Conservation (phyloP, 2,888 invertebrate genomes). For the Ferrisia virgata region DNA sequence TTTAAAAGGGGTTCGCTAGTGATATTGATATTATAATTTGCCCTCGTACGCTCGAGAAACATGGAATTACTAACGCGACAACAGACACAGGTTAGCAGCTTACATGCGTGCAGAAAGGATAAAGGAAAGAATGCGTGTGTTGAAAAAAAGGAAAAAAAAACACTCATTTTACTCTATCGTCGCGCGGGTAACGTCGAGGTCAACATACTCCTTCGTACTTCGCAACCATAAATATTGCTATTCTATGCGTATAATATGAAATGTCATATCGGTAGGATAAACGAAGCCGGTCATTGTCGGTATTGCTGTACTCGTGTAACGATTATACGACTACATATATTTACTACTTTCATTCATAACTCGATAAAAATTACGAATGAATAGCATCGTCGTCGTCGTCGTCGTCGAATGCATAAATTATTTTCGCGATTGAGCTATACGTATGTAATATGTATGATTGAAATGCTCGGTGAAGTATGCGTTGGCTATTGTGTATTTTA, state of each 20-base stretch:
- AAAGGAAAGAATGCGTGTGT: background rate
- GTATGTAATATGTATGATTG: background rate
- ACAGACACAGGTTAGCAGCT: too few relatives aligned
- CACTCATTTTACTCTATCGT: background rate
- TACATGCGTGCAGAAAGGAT: background rate
- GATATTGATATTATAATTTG: too few relatives aligned
- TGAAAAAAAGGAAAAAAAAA: background rate
- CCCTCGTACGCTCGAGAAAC: too few relatives aligned
- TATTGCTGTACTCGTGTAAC: background rate
- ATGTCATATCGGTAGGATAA: background rate
- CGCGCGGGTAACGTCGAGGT: background rate
- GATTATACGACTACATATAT: background rate
- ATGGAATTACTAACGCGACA: too few relatives aligned
- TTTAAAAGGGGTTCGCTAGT: too few relatives aligned
- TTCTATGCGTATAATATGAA: background rate
- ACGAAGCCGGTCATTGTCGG: slow-evolving; percentile 3
- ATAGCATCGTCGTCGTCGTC: background rate
- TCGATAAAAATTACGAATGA: background rate
- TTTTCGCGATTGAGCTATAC: background rate
- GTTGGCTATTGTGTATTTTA: too few relatives aligned
- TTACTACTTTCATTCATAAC: background rate
- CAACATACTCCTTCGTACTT: background rate
- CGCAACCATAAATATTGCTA: background rate
- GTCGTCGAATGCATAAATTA: background rate
- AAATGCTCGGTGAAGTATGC: too few relatives aligned